Percentiles rank a stretch among this genome's conserved stretches.
These are phyloP conservation scores for Heliconius eleuchia DNA, from an alignment of 1,140 invertebrate species.

Conservation along the genomic window DNA sequence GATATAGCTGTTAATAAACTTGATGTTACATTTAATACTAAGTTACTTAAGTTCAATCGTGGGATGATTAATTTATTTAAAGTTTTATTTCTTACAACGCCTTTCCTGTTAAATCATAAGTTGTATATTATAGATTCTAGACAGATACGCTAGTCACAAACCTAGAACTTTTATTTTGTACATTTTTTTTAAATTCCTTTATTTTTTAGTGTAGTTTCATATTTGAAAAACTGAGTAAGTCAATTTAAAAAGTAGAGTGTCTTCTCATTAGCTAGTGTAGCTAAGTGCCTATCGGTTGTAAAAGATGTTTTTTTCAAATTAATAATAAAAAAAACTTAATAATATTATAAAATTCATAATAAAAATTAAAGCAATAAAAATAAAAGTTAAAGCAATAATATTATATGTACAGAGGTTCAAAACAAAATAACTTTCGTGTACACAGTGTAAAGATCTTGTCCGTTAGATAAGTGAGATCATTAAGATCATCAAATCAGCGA, in stretches of 20 bases:
- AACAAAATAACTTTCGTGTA: constrained; percentile 7
- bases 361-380: not conserved
- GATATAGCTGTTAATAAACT: constrained; percentile 4
- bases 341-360: too few relatives aligned
- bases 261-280: too few relatives aligned
- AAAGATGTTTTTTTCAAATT: too few relatives aligned
- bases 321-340: too few relatives aligned
- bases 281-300: too few relatives aligned
- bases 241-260: too few relatives aligned
- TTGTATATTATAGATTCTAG: too few relatives aligned
- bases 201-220: too few relatives aligned
- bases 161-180: too few relatives aligned
- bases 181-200: too few relatives aligned
- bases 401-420: not conserved
- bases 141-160: too few relatives aligned
- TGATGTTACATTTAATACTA: constrained; percentile 1
- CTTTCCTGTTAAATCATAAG: not conserved
- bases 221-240: too few relatives aligned
- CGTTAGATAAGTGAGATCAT: constrained; percentile 36
- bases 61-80: not conserved
- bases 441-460: constrained; percentile 31
- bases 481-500: constrained; percentile 40
- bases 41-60: not conserved
- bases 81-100: not conserved
- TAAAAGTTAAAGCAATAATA: not conserved